Conservation (phyloP, 2,888 invertebrate species). For the Muscina levida region DNA sequence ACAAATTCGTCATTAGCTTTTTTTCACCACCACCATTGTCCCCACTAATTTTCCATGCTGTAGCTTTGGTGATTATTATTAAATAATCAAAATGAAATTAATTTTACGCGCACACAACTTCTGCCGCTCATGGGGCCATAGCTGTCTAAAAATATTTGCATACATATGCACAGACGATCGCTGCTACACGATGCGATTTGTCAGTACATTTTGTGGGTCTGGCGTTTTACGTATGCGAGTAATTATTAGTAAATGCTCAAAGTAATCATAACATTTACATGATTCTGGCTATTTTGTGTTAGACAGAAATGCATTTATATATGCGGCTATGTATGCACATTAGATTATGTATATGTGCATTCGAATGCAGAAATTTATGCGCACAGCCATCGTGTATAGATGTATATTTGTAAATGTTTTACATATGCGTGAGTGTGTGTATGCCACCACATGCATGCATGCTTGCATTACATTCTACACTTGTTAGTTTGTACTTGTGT, state of each 20-base stretch:
- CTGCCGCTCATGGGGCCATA: not conserved
- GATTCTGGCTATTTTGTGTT: no score
- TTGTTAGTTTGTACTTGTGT: no score
- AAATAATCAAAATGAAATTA: slow-evolving; percentile 32
- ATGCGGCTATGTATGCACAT: not conserved
- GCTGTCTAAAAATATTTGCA: not conserved
- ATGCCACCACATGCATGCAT: no score
- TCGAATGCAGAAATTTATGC: not conserved
- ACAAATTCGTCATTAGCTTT: slow-evolving; percentile 10
- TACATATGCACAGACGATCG: no score
- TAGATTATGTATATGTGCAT: not conserved
- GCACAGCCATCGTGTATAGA: not conserved
- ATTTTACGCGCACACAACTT: not conserved
- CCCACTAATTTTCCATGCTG: not conserved
- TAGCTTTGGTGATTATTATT: slow-evolving; percentile 7
- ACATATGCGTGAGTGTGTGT: no score
- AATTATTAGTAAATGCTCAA: slow-evolving; percentile 42
- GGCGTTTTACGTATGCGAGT: not conserved
- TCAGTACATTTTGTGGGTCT: no score
- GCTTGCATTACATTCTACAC: no score
- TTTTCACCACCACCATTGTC: not conserved
- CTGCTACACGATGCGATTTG: no score
- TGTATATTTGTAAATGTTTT: not conserved
- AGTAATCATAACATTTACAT: slow-evolving; percentile 46
- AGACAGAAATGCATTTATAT: no score